Percentiles rank a stretch among this genome's conserved stretches.
Evolutionary conservation across 2,797 vertebrate species (phyloP).

Genomic region (Eptatretus atami): DNA sequence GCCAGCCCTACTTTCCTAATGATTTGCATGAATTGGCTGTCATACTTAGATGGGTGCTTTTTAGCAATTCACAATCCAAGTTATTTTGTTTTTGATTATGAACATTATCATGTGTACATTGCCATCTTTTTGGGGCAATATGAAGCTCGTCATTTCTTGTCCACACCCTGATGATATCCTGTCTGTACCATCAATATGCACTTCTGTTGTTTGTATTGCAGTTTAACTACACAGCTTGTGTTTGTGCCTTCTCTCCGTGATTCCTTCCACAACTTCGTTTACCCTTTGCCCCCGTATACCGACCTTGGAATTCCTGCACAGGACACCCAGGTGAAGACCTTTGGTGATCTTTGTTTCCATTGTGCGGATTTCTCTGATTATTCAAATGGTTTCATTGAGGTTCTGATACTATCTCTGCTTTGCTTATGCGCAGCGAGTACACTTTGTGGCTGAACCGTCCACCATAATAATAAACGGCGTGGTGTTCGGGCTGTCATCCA

Average conservation of each 20-base stretch:
- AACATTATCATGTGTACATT: no score
- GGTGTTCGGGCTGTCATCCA: constrained; percentile 43
- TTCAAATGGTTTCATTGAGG: no score
- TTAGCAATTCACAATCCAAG: no score
- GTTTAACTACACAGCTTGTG: constrained; percentile 36
- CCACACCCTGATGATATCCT: no score
- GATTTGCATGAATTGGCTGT: no score
- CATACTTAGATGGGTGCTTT: no score
- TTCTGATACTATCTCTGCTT: no score
- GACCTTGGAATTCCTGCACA: constrained; percentile 18
- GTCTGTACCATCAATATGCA: background rate
- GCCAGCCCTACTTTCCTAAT: no score
- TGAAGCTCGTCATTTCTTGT: no score
- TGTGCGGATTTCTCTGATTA: background rate
- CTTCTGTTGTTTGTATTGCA: constrained; percentile 11
- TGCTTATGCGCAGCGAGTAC: constrained; percentile 22
- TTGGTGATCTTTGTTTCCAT: background rate
- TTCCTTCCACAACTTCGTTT: constrained; percentile 36
- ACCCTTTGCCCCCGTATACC: constrained; percentile 49
- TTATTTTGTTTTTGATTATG: no score
- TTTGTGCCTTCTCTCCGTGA: constrained; percentile 49
- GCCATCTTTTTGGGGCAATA: no score
- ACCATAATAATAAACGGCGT: constrained; percentile 36
- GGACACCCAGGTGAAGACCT: constrained; percentile 17
- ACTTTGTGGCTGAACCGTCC: constrained; percentile 46